These are phyloP conservation scores for Carabus problematicus DNA, from an alignment of 2,888 invertebrate genomes.

Conservation along the genomic window DNA sequence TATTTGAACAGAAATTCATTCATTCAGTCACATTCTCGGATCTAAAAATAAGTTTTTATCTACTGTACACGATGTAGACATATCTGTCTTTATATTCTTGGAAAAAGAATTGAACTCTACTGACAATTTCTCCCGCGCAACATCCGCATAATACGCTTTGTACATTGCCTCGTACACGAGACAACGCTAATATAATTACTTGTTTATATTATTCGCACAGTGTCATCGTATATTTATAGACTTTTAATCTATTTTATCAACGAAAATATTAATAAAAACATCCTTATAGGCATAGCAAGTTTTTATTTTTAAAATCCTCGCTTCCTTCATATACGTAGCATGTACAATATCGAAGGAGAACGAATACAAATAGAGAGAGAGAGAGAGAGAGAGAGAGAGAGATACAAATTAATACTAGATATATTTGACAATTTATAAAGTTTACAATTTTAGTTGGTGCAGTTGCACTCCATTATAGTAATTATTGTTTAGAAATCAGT, in stretches of 20 bases:
- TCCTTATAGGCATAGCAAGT: too few relatives aligned
- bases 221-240: slow-evolving; percentile 19
- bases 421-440: too few relatives aligned
- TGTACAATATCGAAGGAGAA: too few relatives aligned
- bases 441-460: too few relatives aligned
- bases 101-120: background rate
- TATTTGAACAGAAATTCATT: slow-evolving; percentile 24
- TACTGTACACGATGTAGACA: slow-evolving; percentile 13
- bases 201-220: slow-evolving; percentile 1
- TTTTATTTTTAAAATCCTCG: too few relatives aligned
- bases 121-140: background rate
- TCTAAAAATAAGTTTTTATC: slow-evolving; percentile 38
- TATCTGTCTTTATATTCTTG: background rate
- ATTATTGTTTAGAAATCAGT: background rate
- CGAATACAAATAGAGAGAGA: too few relatives aligned
- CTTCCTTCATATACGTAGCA: too few relatives aligned
- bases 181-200: background rate
- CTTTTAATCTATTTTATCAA: background rate
- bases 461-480: too few relatives aligned
- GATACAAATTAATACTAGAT: too few relatives aligned
- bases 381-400: too few relatives aligned
- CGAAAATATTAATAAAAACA: too few relatives aligned
- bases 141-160: background rate
- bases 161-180: background rate
- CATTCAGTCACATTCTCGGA: slow-evolving; percentile 17